Conservation (phyloP, 2,888 invertebrate genomes). For the Aspidapion aeneum region DNA sequence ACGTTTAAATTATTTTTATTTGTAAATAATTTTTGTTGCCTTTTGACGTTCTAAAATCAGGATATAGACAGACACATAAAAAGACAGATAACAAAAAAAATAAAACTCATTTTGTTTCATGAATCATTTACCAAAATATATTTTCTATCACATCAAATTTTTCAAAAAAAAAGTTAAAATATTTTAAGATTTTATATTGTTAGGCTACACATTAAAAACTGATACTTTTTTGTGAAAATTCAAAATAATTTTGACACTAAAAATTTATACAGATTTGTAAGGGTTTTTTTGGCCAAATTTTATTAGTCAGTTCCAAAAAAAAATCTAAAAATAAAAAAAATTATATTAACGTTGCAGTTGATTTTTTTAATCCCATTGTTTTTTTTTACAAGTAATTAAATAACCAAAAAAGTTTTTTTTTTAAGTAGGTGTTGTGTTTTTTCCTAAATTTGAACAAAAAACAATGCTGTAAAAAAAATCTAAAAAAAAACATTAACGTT, state of each 20-base stretch:
- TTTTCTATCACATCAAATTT: conserved; percentile 39
- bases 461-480: conserved; percentile 1
- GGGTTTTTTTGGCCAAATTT: background rate
- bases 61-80: conserved; percentile 22
- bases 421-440: too few species aligned
- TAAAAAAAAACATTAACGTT: background rate
- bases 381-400: too few species aligned
- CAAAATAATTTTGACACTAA: background rate
- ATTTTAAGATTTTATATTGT: too few species aligned
- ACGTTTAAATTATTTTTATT: too few species aligned
- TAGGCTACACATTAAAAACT: background rate
- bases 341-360: too few species aligned
- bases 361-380: too few species aligned
- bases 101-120: conserved; percentile 38
- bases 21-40: too few species aligned
- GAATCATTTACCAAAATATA: conserved; percentile 43
- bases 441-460: too few species aligned
- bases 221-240: background rate
- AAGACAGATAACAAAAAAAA: conserved; percentile 29
- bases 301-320: too few species aligned
- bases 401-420: too few species aligned
- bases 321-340: too few species aligned
- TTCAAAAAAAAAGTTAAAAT: conserved; percentile 4
- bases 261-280: background rate
- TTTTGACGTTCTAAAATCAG: conserved; percentile 9